These are phyloP conservation scores for Eurystomus glaucurus DNA, from an alignment of 2,797 vertebrate species.

Conservation along the genomic window DNA sequence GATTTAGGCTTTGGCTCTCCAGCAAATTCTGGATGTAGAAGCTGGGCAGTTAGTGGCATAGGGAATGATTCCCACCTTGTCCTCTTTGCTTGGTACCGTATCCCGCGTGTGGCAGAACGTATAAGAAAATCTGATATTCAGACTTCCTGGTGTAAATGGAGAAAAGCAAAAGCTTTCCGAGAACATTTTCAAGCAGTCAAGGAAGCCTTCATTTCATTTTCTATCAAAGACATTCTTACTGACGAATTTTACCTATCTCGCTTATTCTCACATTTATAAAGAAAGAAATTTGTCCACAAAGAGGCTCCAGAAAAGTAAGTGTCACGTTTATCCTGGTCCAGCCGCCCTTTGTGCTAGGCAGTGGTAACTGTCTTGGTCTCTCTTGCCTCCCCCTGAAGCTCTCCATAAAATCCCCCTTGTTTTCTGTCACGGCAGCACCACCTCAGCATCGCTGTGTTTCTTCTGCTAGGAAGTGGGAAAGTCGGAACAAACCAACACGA, in stretches of 20 bases:
- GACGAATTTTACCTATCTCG: background rate
- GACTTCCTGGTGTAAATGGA: background rate
- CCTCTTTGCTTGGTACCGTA: background rate
- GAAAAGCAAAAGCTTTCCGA: background rate
- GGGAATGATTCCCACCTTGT: background rate
- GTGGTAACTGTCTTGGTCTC: background rate
- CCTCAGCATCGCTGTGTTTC: background rate
- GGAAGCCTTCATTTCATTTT: background rate
- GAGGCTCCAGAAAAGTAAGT: background rate
- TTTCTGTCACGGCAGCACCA: fast-evolving
- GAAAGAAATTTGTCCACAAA: background rate
- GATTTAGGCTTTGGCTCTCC: background rate
- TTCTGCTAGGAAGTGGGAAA: background rate
- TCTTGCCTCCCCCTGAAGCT: too few relatives aligned
- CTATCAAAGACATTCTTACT: background rate
- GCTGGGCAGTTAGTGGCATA: background rate
- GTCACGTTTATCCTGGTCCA: background rate
- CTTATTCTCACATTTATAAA: background rate
- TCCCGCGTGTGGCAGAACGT: background rate
- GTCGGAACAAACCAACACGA: background rate
- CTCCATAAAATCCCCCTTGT: background rate
- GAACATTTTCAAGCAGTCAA: background rate
- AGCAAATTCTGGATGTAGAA: background rate
- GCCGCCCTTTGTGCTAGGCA: background rate
- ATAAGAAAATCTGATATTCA: background rate